A percentile compares a stretch with the other conserved stretches of the same genome.
Evolutionary conservation across 2,888 invertebrate genomes (phyloP).

Genomic region (Pseudanteris insignis): DNA sequence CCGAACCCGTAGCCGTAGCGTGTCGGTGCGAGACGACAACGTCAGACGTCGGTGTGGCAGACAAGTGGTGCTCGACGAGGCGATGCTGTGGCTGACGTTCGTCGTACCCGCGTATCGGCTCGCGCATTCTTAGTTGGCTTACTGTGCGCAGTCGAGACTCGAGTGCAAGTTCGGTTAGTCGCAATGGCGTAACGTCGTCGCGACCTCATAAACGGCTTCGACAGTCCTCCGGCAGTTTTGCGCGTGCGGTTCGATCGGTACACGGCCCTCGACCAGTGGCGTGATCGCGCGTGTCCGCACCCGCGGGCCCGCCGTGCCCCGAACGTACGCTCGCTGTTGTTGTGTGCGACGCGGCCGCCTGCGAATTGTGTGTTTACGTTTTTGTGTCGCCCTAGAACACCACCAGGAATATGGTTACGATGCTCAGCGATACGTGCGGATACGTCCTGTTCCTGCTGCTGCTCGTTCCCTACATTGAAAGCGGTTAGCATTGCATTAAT

Average conservation of each 20-base stretch:
- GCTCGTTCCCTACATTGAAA: constrained; percentile 76
- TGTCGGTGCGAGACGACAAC: constrained; percentile 3
- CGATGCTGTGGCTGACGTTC: constrained; percentile 12
- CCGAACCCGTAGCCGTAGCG: too few species aligned
- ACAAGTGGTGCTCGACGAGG: constrained; percentile 6
- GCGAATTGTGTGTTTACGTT: constrained; percentile 31
- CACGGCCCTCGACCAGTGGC: constrained; percentile 2
- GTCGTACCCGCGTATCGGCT: constrained; percentile 9
- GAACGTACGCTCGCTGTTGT: neutral
- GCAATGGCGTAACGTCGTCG: constrained; percentile 32
- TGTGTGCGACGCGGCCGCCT: constrained; percentile 9
- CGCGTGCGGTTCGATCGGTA: constrained; percentile 12
- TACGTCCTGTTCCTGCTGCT: constrained; percentile 76
- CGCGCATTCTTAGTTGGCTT: constrained; percentile 16
- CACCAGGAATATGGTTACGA: constrained; percentile 60
- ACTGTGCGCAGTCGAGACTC: constrained; percentile 1
- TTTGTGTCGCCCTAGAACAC: constrained; percentile 24
- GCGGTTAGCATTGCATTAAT: constrained; percentile 70
- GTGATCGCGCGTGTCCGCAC: neutral
- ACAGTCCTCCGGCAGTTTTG: neutral
- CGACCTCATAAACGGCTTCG: constrained; percentile 8
- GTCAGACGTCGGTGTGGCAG: neutral
- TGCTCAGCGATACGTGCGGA: constrained; percentile 66
- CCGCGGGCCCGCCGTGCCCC: neutral
- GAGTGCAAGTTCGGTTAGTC: constrained; percentile 1